These are phyloP conservation scores for Ranitomeya variabilis DNA, from an alignment of 2,113 vertebrate genomes.

Conservation along the genomic window DNA sequence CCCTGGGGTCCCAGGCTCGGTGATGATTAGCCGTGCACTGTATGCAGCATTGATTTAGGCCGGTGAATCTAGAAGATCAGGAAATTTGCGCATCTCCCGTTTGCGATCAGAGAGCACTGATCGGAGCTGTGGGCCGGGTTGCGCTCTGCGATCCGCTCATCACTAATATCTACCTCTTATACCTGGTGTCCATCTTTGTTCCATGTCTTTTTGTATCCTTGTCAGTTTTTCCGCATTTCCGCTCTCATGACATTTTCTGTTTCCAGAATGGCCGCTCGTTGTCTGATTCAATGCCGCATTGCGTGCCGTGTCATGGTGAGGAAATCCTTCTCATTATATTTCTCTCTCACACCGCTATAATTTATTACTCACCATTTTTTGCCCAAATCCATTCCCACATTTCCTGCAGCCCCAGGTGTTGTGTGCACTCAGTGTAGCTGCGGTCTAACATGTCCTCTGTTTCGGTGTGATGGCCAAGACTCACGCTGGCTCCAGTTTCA, in stretches of 20 bases:
- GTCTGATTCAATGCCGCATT: not conserved
- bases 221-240: not conserved
- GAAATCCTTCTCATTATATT: conserved; percentile 28
- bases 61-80: no score
- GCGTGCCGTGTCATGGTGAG: not conserved
- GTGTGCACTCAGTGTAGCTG: not conserved
- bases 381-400: not conserved
- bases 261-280: not conserved
- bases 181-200: not conserved
- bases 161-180: not conserved
- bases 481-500: conserved; percentile 7
- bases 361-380: conserved; percentile 2
- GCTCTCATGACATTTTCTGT: not conserved
- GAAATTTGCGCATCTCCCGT: no score
- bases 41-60: no score
- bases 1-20: no score
- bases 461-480: not conserved
- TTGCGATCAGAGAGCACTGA: no score
- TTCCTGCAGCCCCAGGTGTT: conserved; percentile 28
- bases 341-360: not conserved
- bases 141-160: no score
- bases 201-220: not conserved
- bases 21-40: no score
- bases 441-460: not conserved
- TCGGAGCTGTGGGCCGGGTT: no score